Percentiles rank a stretch among this genome's conserved stretches.
Evolutionary conservation across 2,888 invertebrate genomes (phyloP).

Genomic region (Cactoblastis cactorum): DNA sequence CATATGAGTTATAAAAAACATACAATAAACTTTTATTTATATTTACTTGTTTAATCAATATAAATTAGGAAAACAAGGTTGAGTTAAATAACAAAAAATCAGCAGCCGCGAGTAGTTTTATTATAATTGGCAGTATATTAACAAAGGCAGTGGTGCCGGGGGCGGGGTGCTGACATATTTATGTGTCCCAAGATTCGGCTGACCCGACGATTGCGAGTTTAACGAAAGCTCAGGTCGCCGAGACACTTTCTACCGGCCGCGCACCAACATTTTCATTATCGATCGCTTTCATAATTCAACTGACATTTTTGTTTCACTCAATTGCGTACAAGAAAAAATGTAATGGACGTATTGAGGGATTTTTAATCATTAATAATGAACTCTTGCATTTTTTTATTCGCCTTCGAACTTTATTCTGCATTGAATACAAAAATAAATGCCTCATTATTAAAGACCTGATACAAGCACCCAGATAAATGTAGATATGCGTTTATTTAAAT

Average conservation of each 20-base stretch:
- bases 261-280: constrained; percentile 72
- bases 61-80: constrained; percentile 46
- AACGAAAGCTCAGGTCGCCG: constrained; percentile 66
- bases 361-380: constrained; percentile 38
- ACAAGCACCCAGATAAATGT: constrained; percentile 4
- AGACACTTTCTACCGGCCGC: constrained; percentile 74
- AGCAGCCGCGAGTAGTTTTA: constrained; percentile 63
- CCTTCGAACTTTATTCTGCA: constrained; percentile 9
- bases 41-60: background rate
- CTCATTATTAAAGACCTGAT: constrained; percentile 8
- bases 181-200: constrained; percentile 59
- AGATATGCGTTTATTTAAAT: background rate
- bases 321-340: constrained; percentile 49
- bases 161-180: constrained; percentile 71
- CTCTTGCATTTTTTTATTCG: constrained; percentile 19
- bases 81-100: constrained; percentile 54
- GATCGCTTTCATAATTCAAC: constrained; percentile 75
- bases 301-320: constrained; percentile 73
- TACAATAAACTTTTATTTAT: background rate
- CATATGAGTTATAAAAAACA: background rate
- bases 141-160: constrained; percentile 69
- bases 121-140: constrained; percentile 72
- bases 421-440: constrained; percentile 8
- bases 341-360: constrained; percentile 36
- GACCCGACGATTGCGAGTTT: constrained; percentile 68